Conservation (phyloP, 2,113 vertebrate genomes). For the Phalacrocorax carbo region DNA sequence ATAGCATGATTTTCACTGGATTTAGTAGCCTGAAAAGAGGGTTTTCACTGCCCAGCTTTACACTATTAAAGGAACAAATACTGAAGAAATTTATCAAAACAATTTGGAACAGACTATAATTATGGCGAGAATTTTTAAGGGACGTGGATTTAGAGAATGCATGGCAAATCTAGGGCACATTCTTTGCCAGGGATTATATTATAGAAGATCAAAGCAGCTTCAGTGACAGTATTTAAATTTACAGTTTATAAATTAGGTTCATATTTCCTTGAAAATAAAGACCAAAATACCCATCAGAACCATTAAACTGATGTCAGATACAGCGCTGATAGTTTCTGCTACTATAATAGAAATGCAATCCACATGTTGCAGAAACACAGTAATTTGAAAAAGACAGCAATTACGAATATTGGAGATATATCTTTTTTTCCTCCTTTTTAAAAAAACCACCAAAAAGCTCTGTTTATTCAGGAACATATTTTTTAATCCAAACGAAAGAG, state of each 20-base stretch:
- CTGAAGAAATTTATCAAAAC: not conserved
- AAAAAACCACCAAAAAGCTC: slow-evolving; percentile 15
- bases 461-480: not conserved
- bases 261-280: not conserved
- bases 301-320: not conserved
- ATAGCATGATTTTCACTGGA: not conserved
- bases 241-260: not conserved
- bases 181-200: not conserved
- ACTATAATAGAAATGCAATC: not conserved
- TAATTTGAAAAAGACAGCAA: not conserved
- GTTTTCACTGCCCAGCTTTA: not conserved
- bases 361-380: not conserved
- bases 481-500: not conserved
- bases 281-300: not conserved
- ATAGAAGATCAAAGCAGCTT: slow-evolving; percentile 25
- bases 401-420: not conserved
- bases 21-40: not conserved
- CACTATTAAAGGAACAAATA: not conserved
- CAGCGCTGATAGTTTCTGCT: not conserved
- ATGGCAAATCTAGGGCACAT: not conserved
- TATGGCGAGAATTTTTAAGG: not conserved
- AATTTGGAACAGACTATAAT: not conserved
- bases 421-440: not conserved
- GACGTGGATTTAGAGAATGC: not conserved
- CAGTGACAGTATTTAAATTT: slow-evolving; percentile 5